Base-by-base conservation (phyloP, 2,888 invertebrate species). In the Drosophila birchii region DNA sequence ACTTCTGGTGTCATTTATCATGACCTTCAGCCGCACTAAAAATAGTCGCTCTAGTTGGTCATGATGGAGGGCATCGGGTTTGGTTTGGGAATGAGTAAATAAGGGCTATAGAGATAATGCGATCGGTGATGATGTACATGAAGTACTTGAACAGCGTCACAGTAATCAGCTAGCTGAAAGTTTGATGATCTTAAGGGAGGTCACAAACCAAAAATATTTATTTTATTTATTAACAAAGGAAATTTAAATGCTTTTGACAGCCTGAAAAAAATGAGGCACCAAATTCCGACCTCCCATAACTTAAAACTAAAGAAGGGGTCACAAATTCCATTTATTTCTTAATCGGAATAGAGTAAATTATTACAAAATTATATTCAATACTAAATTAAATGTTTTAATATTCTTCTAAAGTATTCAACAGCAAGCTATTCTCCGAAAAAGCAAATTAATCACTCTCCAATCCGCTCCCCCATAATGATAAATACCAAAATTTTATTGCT, bases 1-100 rank as follows among this genome's bases (percentile, higher is more conserved):
- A 87, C 86, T 85, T 87, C 80, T 32, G 83, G 85, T 85, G 88
- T 85, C 85, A 87, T 87, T 78, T 85, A 83, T 86, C 85, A 85
- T 83, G 78, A 79, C 83, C 86, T 81, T 84, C 83, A 61, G 70
- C 84, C 71, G 82, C 67, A 54, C 71, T 78, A 81, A 81, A 83
- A 81, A 81, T 85, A 87, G 62, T 67, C 41, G 29, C 23, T 55
- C 58, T 73, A 57, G 56, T 70, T 56, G 68, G 44, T 44, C 29
- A 74, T 54, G 58, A 59, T 56, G 58, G 44, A 61, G 56, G 43
- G 61, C 41, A 69, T 51, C 39, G 69, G 18, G 36, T 16, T 55
- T 11, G 61, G n/a, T 18, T 49, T 5, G 26, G 16, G 26, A 43
- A 29, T 32, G 26, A 34, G 54, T 71, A 62, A 61, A 55, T 61